phyloP scores from a whole-genome alignment of 2,888 invertebrate genomes.

The Zaprionus lineosus region DNA sequence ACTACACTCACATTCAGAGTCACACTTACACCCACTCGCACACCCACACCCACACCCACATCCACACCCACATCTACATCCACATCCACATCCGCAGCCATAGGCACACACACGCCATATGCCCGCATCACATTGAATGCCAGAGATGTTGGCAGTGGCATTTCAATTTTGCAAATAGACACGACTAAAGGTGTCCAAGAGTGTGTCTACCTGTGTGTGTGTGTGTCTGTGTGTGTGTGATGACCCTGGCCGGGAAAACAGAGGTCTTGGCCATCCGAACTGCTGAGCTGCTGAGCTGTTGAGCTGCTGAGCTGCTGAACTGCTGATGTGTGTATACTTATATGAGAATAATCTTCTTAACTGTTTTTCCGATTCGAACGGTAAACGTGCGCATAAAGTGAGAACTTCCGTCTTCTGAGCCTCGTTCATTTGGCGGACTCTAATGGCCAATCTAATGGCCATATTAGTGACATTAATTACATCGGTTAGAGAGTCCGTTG shows the following conservation, averaged over 20 bases:
- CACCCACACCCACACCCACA: slow-evolving; percentile 20
- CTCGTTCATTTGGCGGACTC: slow-evolving; percentile 17
- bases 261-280: slow-evolving; percentile 17
- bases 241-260: slow-evolving; percentile 25
- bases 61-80: slow-evolving; percentile 18
- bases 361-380: slow-evolving; percentile 43
- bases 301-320: slow-evolving; percentile 14
- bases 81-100: slow-evolving; percentile 17
- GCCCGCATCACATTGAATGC: slow-evolving; percentile 24
- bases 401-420: slow-evolving; percentile 68
- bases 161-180: slow-evolving; percentile 70
- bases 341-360: slow-evolving; percentile 33
- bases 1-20: slow-evolving; percentile 28
- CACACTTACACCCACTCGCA: slow-evolving; percentile 26
- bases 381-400: slow-evolving; percentile 58
- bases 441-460: slow-evolving; percentile 67
- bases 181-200: slow-evolving; percentile 5
- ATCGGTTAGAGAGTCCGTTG: slow-evolving; percentile 6
- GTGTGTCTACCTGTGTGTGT: not conserved
- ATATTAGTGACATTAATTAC: slow-evolving; percentile 62
- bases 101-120: slow-evolving; percentile 24
- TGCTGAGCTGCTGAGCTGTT: slow-evolving; percentile 20
- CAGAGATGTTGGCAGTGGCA: slow-evolving; percentile 62
- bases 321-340: slow-evolving; percentile 9
- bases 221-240: slow-evolving; percentile 10